Evolutionary conservation across 92 coral and sea anemone species (phyloP).

Genomic region (Anthopleura xanthogrammica): DNA sequence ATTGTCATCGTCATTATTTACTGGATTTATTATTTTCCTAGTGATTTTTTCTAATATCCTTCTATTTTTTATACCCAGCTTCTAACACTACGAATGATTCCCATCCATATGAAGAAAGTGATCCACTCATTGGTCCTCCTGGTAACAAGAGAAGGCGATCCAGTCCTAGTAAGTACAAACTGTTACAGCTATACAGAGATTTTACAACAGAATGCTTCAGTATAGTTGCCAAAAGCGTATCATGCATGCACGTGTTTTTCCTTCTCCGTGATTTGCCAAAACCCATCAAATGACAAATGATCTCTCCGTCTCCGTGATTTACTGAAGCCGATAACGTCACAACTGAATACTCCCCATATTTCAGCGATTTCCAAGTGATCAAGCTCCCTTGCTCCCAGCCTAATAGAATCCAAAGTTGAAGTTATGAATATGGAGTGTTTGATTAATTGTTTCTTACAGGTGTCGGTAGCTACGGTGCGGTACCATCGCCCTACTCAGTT

Average conservation of each 20-base stretch:
- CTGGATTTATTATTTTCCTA: neutral
- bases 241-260: too few relatives aligned
- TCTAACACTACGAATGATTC: neutral
- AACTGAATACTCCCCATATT: too few relatives aligned
- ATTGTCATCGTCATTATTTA: neutral
- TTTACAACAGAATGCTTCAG: too few relatives aligned
- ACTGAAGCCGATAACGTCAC: too few relatives aligned
- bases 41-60: neutral
- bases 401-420: too few relatives aligned
- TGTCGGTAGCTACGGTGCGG: neutral
- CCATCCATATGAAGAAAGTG: neutral
- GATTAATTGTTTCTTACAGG: neutral
- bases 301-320: too few relatives aligned
- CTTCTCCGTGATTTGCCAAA: too few relatives aligned
- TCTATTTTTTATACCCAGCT: neutral
- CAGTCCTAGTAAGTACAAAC: slow-evolving; percentile 22
- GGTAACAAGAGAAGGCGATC: slow-evolving; percentile 25
- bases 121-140: slow-evolving; percentile 1
- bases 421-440: neutral
- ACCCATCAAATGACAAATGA: too few relatives aligned
- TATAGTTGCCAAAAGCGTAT: too few relatives aligned
- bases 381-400: too few relatives aligned
- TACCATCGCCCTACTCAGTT: neutral
- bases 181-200: neutral
- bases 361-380: too few relatives aligned